phyloP scores from a whole-genome alignment of 2,797 vertebrate genomes.

The Oreonectes daqikongensis region DNA sequence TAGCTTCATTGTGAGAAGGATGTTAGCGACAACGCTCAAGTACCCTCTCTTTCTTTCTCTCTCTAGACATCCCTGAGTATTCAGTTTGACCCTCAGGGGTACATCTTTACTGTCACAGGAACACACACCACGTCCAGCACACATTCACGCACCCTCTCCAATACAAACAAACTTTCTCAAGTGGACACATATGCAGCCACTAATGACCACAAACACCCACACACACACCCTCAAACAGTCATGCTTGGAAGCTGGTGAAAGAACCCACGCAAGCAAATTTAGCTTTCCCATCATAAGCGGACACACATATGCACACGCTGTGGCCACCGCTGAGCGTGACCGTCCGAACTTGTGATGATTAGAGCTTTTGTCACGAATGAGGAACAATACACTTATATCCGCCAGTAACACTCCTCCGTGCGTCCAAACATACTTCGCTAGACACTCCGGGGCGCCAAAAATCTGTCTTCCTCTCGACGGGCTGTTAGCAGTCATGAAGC shows the following conservation, averaged over 20 bases:
- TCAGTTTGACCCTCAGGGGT: constrained; percentile 41
- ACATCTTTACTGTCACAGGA: constrained; percentile 32
- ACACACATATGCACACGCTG: constrained; percentile 32
- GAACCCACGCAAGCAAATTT: background rate
- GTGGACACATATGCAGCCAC: constrained; percentile 36
- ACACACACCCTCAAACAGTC: constrained; percentile 44
- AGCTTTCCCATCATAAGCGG: constrained; percentile 14
- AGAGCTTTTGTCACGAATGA: constrained; percentile 19
- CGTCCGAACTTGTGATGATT: constrained; percentile 39
- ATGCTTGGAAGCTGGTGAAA: constrained; percentile 34
- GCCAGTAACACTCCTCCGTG: constrained; percentile 38
- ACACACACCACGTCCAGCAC: constrained; percentile 13
- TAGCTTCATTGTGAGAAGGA: constrained; percentile 60
- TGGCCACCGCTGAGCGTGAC: constrained; percentile 47
- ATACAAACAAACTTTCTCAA: constrained; percentile 31
- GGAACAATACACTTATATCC: constrained; percentile 43
- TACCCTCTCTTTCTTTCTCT: constrained; percentile 57
- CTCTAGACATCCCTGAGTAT: constrained; percentile 43
- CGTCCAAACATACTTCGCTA: constrained; percentile 31
- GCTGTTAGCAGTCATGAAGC: constrained; percentile 37
- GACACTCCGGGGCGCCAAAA: constrained; percentile 49
- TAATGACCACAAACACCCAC: constrained; percentile 22
- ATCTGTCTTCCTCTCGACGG: constrained; percentile 45
- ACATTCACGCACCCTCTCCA: constrained; percentile 9
- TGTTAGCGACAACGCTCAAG: constrained; percentile 72